Conservation (phyloP, 1,140 invertebrate genomes). For the Babylonia areolata region DNA sequence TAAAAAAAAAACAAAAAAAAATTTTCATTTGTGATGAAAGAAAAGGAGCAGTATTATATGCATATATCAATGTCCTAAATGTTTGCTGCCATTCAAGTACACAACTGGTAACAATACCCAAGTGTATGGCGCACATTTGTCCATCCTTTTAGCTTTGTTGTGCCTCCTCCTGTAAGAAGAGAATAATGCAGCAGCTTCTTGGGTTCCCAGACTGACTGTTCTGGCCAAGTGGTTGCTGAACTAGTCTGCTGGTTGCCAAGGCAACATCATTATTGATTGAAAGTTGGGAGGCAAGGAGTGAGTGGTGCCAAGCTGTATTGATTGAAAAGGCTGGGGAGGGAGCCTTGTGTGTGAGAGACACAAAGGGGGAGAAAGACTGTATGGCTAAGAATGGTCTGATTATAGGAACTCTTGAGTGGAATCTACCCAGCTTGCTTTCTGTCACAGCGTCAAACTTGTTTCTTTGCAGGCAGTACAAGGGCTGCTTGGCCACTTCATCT, state of each 20-base stretch:
- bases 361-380: not conserved
- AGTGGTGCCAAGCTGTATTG: conserved; percentile 41
- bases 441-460: too few species aligned
- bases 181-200: not conserved
- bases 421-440: not conserved
- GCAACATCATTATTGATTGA: conserved; percentile 32
- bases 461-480: too few species aligned
- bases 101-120: too few species aligned
- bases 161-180: not conserved
- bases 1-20: too few species aligned
- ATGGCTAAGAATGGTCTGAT: not conserved
- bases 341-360: conserved; percentile 24
- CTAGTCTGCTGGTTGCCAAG: conserved; percentile 19
- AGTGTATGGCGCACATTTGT: too few species aligned
- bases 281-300: conserved; percentile 2
- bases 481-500: too few species aligned
- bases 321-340: conserved; percentile 20
- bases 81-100: too few species aligned
- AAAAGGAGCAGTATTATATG: too few species aligned
- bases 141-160: too few species aligned
- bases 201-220: not conserved
- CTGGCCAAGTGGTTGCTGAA: not conserved
- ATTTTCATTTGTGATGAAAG: too few species aligned
- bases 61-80: too few species aligned
- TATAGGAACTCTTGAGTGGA: not conserved